Evolutionary conservation across 1,140 invertebrate genomes (phyloP), one percentile per base, ranked within the genome.

Genomic region (Euschistus heros): DNA sequence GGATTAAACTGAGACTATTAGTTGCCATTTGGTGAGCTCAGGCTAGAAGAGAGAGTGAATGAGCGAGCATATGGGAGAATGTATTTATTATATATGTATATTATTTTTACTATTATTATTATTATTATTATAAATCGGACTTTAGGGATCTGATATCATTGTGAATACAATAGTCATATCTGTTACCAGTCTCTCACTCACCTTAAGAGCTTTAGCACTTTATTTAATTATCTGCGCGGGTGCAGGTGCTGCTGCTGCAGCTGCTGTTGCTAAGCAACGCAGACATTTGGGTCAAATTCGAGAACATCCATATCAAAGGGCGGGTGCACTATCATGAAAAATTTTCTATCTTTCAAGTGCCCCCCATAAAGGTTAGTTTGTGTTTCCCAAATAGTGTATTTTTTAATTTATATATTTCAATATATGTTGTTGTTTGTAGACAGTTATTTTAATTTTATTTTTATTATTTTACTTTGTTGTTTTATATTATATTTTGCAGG

Each of bases 291-390:
- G 85, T 81, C 86, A 88, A 79, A 84, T 89, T 77, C 83, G 87
- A 82, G 89, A 92, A 79, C 89, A 92, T 84, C 89, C 89, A 79
- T 92, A 92, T 84, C 89, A 91, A 85, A 89, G 89, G 82, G 87
- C 89, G 75, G 88, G 86, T 77, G 85, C 87, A 79, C 71, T 71
- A 63, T 68, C 69, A 59, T 70, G 66, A 68, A 65, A 54, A 50
- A 54, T 63, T 27, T 62, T 63, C 54, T 68, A 62, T 46, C 54
- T 46, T 33, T 64, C 46, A 24, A 42, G 10, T n/a, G 42, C 24
- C 42, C 42, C 59, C 57, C 42, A 62, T 27, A 62, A 70, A 70
- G 69, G 69, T 70, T 70, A 70, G 69, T 70, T 70, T 61, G 59
- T 61, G 59, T 61, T 61, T 61, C 37, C 59, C 59, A 33, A 61